These are phyloP conservation scores for Sycophila sp. DNA, from an alignment of 1,140 invertebrate species.

Conservation along the genomic window DNA sequence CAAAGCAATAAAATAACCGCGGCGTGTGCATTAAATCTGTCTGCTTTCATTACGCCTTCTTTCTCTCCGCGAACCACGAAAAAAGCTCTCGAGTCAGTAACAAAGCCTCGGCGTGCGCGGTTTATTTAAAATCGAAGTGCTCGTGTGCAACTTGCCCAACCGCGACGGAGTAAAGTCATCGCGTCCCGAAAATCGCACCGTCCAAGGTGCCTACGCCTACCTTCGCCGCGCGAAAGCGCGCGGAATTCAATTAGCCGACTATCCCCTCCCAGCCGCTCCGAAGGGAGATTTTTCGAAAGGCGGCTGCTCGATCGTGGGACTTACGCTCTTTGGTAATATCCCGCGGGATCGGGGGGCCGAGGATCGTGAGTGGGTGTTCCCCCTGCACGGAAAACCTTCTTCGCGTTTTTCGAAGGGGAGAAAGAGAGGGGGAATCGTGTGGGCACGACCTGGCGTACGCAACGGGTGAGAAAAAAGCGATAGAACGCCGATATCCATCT, in stretches of 20 bases:
- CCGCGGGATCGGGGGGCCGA: slow-evolving; percentile 20
- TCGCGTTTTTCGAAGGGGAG: neutral
- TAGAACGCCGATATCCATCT: neutral
- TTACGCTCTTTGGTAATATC: slow-evolving; percentile 46
- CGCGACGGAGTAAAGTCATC: too few relatives aligned
- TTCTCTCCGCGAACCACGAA: too few relatives aligned
- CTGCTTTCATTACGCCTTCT: too few relatives aligned
- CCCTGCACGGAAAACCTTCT: slow-evolving; percentile 11
- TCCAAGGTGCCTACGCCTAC: too few relatives aligned
- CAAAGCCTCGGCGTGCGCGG: too few relatives aligned
- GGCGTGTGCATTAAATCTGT: too few relatives aligned
- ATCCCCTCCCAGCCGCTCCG: neutral
- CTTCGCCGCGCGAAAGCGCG: neutral
- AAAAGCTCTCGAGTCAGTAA: too few relatives aligned
- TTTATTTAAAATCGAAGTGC: too few relatives aligned
- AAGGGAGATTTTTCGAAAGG: slow-evolving; percentile 34
- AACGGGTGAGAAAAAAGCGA: neutral
- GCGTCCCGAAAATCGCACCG: too few relatives aligned
- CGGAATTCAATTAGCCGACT: slow-evolving; percentile 23
- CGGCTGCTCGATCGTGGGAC: slow-evolving; percentile 46
- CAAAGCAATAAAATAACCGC: too few relatives aligned
- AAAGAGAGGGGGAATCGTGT: neutral
- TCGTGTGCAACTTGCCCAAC: too few relatives aligned
- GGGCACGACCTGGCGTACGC: neutral
- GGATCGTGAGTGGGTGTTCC: slow-evolving; percentile 56